Evolutionary conservation across 2,797 vertebrate genomes (phyloP).

Genomic region (Rachycentron canadum): DNA sequence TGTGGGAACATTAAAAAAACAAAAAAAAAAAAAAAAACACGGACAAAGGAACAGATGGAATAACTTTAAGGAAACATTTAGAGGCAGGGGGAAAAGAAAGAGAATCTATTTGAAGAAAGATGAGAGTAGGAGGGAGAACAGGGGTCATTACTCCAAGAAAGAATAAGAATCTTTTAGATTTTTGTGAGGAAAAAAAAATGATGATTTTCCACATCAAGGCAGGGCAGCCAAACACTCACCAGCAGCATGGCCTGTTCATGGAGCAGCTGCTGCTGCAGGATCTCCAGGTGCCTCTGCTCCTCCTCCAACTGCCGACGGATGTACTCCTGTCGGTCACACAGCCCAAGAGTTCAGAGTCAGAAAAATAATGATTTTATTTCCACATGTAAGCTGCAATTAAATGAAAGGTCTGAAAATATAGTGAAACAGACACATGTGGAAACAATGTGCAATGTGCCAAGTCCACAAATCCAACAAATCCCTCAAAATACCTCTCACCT

Average conservation of each 20-base stretch:
- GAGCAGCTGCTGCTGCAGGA: constrained; percentile 98
- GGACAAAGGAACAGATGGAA: constrained; percentile 28
- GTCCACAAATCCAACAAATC: neutral
- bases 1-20: constrained; percentile 32
- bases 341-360: neutral
- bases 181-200: neutral
- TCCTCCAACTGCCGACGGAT: constrained; percentile 99
- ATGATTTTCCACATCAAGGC: neutral
- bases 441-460: neutral
- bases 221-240: constrained; percentile 84
- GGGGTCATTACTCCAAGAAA: neutral
- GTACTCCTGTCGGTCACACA: constrained; percentile 93
- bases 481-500: too few species aligned
- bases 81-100: neutral
- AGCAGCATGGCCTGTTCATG: constrained; percentile 99
- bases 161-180: neutral
- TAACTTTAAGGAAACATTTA: constrained; percentile 12
- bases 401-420: neutral
- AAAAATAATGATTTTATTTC: neutral
- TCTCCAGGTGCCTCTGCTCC: constrained; percentile 98
- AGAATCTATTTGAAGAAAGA: neutral
- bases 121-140: neutral
- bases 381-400: too few species aligned
- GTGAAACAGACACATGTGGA: neutral
- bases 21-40: constrained; percentile 5